Evolutionary conservation across 2,888 invertebrate genomes (phyloP).

Genomic region (Drosophila monieri): DNA sequence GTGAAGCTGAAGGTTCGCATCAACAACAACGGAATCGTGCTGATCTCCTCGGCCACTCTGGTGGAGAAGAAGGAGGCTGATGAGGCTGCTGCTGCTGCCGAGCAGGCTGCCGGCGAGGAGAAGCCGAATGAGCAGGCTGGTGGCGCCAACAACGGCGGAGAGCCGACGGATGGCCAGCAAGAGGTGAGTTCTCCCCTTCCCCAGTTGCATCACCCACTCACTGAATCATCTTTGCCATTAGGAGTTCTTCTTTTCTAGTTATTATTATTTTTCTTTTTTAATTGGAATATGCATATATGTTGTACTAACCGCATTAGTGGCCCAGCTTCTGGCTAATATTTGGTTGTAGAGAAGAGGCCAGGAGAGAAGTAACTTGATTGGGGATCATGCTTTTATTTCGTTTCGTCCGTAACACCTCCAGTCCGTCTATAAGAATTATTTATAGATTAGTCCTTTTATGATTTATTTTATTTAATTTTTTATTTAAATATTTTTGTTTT

Average conservation of each 20-base stretch:
- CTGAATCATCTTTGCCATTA: slow-evolving; percentile 17
- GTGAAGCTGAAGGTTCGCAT: slow-evolving; percentile 98
- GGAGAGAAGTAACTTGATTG: background rate
- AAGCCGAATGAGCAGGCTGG: slow-evolving; percentile 66
- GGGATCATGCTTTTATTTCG: background rate
- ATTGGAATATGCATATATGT: background rate
- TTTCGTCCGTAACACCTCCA: background rate
- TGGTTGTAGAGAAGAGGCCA: background rate
- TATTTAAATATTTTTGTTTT: background rate
- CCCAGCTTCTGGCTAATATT: slow-evolving; percentile 1
- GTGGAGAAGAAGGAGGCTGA: slow-evolving; percentile 89
- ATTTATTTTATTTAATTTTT: background rate
- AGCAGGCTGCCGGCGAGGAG: slow-evolving; percentile 79
- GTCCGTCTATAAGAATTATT: background rate
- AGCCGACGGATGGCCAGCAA: slow-evolving; percentile 84
- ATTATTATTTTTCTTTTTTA: background rate
- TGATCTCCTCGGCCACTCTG: slow-evolving; percentile 93
- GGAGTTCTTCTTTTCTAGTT: slow-evolving; percentile 10
- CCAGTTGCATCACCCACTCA: slow-evolving; percentile 14
- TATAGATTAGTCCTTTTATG: background rate
- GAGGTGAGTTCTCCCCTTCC: slow-evolving; percentile 82
- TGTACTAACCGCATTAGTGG: slow-evolving; percentile 16
- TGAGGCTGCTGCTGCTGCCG: slow-evolving; percentile 66
- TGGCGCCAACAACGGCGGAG: slow-evolving; percentile 80
- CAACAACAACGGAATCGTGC: slow-evolving; percentile 96